phyloP scores from a whole-genome alignment of 2,888 invertebrate species.

The Drosophila setosimentum region DNA sequence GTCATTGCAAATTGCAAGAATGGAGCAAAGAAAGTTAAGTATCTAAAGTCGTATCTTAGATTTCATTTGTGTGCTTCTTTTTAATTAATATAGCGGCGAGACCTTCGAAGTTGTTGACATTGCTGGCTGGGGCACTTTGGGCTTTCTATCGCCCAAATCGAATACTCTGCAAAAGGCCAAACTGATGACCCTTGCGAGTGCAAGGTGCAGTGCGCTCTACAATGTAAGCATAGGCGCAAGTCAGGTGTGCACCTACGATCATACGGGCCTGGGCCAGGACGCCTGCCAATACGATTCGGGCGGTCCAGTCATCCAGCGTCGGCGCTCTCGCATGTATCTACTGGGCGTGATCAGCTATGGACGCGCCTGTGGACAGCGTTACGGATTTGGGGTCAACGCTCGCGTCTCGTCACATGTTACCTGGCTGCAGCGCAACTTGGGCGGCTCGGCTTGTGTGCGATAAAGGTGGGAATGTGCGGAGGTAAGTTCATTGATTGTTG shows the following conservation, averaged over 20 bases:
- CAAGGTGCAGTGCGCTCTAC: slow-evolving; percentile 58
- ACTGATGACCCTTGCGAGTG: slow-evolving; percentile 81
- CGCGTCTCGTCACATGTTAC: slow-evolving; percentile 86
- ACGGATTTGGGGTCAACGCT: slow-evolving; percentile 86
- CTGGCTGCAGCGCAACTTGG: slow-evolving; percentile 86
- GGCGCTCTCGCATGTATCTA: slow-evolving; percentile 82
- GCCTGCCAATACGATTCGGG: slow-evolving; percentile 87
- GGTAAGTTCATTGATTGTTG: slow-evolving; percentile 20
- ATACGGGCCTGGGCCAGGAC: slow-evolving; percentile 82
- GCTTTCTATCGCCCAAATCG: slow-evolving; percentile 86
- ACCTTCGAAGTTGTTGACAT: slow-evolving; percentile 67
- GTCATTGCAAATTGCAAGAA: neutral
- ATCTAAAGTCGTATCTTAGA: neutral
- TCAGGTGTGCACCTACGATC: slow-evolving; percentile 78
- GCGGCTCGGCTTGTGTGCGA: slow-evolving; percentile 67
- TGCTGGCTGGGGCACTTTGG: slow-evolving; percentile 86
- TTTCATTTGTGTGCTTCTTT: neutral
- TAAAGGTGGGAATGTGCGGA: slow-evolving; percentile 9
- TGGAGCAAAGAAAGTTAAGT: neutral
- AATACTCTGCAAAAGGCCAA: slow-evolving; percentile 85
- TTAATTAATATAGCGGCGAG: slow-evolving; percentile 19
- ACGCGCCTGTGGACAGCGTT: slow-evolving; percentile 85
- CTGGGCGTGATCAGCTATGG: slow-evolving; percentile 87
- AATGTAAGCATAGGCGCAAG: slow-evolving; percentile 47
- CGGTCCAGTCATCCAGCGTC: slow-evolving; percentile 86